Conservation (phyloP, 2,797 vertebrate species). For the Podargus strigoides region DNA sequence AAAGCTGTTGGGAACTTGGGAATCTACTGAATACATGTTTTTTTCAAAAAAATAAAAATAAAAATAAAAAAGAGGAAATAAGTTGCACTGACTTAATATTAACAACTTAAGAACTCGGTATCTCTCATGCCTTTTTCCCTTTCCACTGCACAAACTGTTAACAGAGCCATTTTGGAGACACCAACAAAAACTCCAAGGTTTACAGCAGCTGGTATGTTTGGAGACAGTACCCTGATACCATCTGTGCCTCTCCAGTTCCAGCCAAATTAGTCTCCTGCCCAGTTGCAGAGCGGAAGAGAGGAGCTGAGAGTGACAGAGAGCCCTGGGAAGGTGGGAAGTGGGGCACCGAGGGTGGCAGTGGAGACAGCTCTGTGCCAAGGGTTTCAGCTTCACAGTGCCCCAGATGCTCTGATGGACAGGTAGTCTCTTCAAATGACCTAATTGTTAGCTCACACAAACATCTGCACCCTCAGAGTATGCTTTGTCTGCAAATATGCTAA, state of each 20-base stretch:
- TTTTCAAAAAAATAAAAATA: neutral
- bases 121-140: neutral
- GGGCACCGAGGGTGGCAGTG: neutral
- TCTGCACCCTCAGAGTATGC: neutral
- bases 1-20: neutral
- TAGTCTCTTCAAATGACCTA: neutral
- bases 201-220: conserved; percentile 30
- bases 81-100: neutral
- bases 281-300: neutral
- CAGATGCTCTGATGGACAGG: neutral
- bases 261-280: conserved; percentile 16
- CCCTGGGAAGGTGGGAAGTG: neutral
- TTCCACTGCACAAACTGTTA: neutral
- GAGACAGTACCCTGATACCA: neutral
- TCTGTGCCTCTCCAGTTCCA: conserved; percentile 9
- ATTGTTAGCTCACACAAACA: neutral
- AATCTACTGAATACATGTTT: neutral
- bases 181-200: neutral
- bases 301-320: neutral
- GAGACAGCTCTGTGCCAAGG: neutral
- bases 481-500: neutral
- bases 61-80: neutral
- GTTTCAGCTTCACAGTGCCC: neutral
- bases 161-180: neutral
- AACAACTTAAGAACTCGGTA: neutral